Base-by-base conservation (phyloP, 1,140 invertebrate species). In the Cydia pomonella region DNA sequence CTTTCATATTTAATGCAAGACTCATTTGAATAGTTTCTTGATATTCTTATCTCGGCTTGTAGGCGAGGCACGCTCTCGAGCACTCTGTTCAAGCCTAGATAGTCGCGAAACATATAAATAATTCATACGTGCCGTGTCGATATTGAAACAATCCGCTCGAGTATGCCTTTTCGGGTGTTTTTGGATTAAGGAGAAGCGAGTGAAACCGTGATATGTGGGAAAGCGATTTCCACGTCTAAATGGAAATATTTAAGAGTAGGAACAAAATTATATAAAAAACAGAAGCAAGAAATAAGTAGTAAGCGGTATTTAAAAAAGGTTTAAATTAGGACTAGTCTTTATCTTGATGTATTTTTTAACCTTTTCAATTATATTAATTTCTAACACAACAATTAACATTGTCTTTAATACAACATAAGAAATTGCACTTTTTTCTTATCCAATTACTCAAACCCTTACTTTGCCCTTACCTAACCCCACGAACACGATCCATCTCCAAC, bases 111-210 rank as follows among this genome's bases (percentile, higher is more conserved):
- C 76, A 75, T 73, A 82, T 85, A 87, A 85, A 85, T 84, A 84
- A 85, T 85, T 83, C 82, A 87, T 83, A 78, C 50, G 79, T 66
- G 75, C 75, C 72, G 50, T 75, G 69, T 77, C 74, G 79, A 84
- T 83, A 84, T 82, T 78, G 77, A 81, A 84, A 83, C 84, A 85
- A 85, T 87, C 78, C 78, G 73, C 77, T 76, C 77, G 76, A 69
- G 71, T 77, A 76, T 80, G 77, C 78, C 73, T 74, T 76, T 78
- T 75, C 63, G 69, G 73, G 71, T 77, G 74, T 77, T 77, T 72
- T 75, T 71, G 59, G 76, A 72, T 75, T 77, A 75, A 71, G 74
- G 73, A 5, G 72, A 73, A 75, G 73, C 33, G 75, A 76, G 50
- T 73, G 41, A 25, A 73, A 72, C 63, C 23, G 38, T 10, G 59